Base-by-base conservation (phyloP, 2,888 invertebrate species). In the Petrolisthes cinctipes region DNA sequence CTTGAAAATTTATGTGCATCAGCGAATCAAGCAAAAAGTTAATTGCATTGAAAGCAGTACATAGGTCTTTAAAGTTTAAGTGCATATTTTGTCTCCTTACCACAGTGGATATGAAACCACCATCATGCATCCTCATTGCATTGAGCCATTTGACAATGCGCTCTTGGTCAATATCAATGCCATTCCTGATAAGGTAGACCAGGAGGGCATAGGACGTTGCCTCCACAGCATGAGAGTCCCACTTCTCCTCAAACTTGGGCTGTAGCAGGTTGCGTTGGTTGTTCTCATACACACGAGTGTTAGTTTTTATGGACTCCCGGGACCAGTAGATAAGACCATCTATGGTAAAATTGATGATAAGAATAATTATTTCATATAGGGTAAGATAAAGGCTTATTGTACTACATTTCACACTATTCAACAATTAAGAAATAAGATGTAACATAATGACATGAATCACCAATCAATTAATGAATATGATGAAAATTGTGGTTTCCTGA, bases 171-270 rank as follows among this genome's bases (percentile, higher is more conserved):
- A 92, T 90, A 5, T 92, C 92, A 23, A 93, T 91, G 4, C 93
- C 93, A 82, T 93, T 93, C 53, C 92, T 91, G 1, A 92, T 91
- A 20, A 93, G 91, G 91, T 94, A 93, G 0, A 93, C 93, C 23
- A 94, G 92, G 14, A 94, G 92, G 4, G 94, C 94, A 91, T 94
- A 94, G 0, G 94, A 92, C 0, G 94, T 94, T 0, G 94, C 93
- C 91, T 94, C 94, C 0, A 94, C 93, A 1, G 94, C 94, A 71
- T 93, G 92, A 0, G 93, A 93, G 91, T 94, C 94, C 90, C 92
- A 92, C 86, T 90, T 73, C 85, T 90, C 75, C 81, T 91, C 91
- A 71, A 89, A 89, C 76, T 91, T 91, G 17, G 91, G 91, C 85
- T 91, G 91, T 75, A 91, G 85, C 11, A 91, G 87, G 84, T 90